Conservation (phyloP, 1,140 invertebrate genomes). For the Hirudo medicinalis region DNA sequence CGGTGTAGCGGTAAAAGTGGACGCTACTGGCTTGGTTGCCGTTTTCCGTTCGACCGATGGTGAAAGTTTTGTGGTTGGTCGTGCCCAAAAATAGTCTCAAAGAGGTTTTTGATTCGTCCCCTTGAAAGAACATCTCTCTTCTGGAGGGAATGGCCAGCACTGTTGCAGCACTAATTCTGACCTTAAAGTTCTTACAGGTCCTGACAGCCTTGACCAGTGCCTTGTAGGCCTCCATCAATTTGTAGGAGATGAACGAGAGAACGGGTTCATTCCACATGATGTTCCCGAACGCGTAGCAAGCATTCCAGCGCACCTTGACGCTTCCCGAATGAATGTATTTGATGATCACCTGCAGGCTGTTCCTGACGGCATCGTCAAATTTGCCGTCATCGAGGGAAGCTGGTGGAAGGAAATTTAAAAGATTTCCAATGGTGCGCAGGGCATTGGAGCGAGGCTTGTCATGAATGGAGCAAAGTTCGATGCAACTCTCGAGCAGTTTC, state of each 20-base stretch:
- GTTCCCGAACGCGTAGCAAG: constrained; percentile 69
- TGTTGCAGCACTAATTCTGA: constrained; percentile 65
- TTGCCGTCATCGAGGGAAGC: constrained; percentile 41
- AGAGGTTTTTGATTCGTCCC: background rate
- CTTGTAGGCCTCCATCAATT: constrained; percentile 42
- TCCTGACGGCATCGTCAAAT: background rate
- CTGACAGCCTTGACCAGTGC: constrained; percentile 45
- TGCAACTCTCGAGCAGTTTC: constrained; percentile 53
- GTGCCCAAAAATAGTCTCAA: no score
- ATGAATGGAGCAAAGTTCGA: constrained; percentile 53
- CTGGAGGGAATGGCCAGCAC: constrained; percentile 44
- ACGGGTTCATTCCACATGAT: constrained; percentile 51
- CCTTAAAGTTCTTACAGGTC: constrained; percentile 52
- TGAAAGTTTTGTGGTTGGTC: no score
- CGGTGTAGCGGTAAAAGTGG: no score
- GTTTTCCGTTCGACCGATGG: no score
- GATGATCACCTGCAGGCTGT: background rate
- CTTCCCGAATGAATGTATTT: constrained; percentile 2
- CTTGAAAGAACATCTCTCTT: background rate
- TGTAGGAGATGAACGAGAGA: background rate
- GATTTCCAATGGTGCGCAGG: constrained; percentile 63
- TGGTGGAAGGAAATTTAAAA: constrained; percentile 52
- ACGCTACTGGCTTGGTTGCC: no score
- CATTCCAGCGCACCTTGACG: constrained; percentile 62
- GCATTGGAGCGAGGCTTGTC: constrained; percentile 62